These are phyloP conservation scores for Tylochromis polylepis DNA, from an alignment of 2,113 vertebrate genomes.

Conservation along the genomic window DNA sequence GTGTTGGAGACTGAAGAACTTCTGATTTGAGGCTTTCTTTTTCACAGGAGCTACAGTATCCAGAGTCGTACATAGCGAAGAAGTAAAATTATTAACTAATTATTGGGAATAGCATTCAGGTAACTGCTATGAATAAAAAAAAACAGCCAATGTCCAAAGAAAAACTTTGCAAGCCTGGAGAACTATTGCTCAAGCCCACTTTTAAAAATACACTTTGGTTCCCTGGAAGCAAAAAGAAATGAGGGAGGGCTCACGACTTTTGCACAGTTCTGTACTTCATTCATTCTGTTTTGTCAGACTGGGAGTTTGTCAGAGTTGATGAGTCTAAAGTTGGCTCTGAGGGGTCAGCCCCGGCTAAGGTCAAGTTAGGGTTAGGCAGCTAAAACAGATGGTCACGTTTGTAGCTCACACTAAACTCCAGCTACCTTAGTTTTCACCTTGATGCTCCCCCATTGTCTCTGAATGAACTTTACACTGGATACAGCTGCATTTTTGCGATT, in stretches of 20 bases:
- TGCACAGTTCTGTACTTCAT: neutral
- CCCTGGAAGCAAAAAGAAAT: neutral
- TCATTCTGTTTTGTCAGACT: neutral
- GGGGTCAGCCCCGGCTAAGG: neutral
- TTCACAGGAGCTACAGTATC: neutral
- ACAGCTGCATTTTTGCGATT: neutral
- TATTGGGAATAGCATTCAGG: neutral
- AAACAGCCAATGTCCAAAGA: neutral
- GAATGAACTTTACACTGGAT: neutral
- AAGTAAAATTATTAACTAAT: neutral
- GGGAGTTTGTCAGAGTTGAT: neutral
- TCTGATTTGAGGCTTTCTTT: too few relatives aligned
- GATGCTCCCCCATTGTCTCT: neutral
- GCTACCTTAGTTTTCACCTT: neutral
- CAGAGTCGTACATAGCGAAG: neutral
- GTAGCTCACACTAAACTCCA: neutral
- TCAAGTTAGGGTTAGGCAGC: neutral
- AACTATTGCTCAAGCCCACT: rapidly evolving
- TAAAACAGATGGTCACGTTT: neutral
- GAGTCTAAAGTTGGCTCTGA: neutral
- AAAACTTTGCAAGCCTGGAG: neutral
- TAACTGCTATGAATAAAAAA: neutral
- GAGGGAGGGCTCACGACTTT: neutral
- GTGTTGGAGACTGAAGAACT: rapidly evolving
- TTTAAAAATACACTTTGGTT: neutral